These are phyloP conservation scores for Callorhinus ursinus DNA, from an alignment of 2,113 vertebrate species.

Conservation along the genomic window DNA sequence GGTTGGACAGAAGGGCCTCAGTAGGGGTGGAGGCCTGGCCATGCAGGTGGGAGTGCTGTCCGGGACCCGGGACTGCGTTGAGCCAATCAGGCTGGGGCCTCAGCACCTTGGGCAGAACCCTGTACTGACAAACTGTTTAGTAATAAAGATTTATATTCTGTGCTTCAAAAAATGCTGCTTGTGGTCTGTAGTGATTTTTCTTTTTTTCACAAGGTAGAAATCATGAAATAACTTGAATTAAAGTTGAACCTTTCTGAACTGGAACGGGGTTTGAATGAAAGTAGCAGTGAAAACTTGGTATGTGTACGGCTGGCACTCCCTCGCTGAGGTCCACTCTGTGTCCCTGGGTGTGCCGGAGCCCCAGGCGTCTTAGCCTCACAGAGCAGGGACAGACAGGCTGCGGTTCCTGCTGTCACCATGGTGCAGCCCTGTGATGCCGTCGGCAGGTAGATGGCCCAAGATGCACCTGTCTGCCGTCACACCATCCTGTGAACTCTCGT, in stretches of 20 bases:
- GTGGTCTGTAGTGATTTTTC: neutral
- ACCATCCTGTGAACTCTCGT: neutral
- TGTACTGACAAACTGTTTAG: neutral
- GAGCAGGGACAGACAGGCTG: neutral
- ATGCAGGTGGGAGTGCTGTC: fast-evolving
- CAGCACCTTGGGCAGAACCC: neutral
- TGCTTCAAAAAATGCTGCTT: neutral
- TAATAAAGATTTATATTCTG: neutral
- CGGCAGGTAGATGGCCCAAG: neutral
- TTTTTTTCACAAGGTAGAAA: neutral
- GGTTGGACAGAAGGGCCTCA: neutral
- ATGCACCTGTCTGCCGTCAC: no score
- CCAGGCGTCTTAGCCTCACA: no score
- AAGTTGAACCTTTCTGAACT: neutral
- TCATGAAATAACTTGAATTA: neutral
- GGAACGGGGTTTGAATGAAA: neutral
- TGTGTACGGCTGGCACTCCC: neutral
- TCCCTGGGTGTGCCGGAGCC: neutral
- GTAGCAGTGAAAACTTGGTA: neutral
- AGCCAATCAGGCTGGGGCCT: neutral
- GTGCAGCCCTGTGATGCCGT: fast-evolving
- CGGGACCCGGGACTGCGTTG: neutral
- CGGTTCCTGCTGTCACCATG: neutral
- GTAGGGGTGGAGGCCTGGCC: neutral
- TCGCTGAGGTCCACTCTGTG: neutral